A percentile compares a stretch with the other conserved stretches of the same genome.
Evolutionary conservation across 2,888 invertebrate genomes (phyloP).

Genomic region (Diadegma fenestrale): DNA sequence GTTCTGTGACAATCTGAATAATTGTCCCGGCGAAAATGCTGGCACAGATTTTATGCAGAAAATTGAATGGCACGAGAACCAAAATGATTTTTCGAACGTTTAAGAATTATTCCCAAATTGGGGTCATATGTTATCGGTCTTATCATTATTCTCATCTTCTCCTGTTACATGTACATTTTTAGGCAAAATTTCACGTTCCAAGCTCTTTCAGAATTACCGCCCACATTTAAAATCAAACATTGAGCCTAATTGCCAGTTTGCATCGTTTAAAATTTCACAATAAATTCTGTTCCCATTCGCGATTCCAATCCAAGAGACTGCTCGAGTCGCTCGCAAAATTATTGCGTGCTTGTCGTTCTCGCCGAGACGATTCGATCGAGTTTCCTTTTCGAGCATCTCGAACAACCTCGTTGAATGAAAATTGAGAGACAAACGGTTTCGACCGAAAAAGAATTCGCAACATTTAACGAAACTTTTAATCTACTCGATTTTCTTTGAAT

Average conservation of each 20-base stretch:
- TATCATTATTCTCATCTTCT: slow-evolving; percentile 17
- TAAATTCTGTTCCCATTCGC: not conserved
- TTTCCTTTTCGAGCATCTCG: no score
- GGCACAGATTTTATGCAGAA: not conserved
- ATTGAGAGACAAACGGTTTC: not conserved
- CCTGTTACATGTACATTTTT: not conserved
- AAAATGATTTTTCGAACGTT: not conserved
- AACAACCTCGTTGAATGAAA: not conserved
- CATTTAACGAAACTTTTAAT: not conserved
- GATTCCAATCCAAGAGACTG: not conserved
- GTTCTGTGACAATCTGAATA: no score
- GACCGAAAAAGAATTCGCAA: not conserved
- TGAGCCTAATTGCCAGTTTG: not conserved
- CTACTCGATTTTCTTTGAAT: not conserved
- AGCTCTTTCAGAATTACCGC: not conserved
- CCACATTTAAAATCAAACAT: not conserved
- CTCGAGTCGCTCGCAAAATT: not conserved
- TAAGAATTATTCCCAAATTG: not conserved
- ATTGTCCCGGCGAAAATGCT: not conserved
- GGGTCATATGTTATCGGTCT: slow-evolving; percentile 12
- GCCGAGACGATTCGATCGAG: no score
- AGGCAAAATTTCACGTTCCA: not conserved
- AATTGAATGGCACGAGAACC: not conserved
- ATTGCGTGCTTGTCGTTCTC: not conserved
- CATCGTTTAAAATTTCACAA: not conserved